Percentiles rank a stretch among this genome's conserved stretches.
Conservation (phyloP, 2,888 invertebrate species). For the Scotopteryx bipunctaria region DNA sequence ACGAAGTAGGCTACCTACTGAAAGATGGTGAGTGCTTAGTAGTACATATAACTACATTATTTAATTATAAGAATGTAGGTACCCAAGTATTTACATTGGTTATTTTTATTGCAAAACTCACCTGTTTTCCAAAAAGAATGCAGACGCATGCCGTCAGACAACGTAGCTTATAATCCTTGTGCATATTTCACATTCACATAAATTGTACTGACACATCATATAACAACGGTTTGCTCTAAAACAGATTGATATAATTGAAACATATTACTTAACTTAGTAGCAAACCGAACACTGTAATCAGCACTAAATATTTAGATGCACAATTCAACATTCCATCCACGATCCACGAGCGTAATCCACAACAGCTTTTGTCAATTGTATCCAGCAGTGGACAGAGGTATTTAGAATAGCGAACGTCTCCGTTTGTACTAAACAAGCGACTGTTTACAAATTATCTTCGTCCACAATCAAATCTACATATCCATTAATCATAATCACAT, state of each 20-base stretch:
- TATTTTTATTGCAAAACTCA: too few relatives aligned
- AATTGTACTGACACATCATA: constrained; percentile 36
- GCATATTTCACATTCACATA: constrained; percentile 50
- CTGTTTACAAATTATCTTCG: constrained; percentile 77
- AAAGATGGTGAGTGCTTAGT: too few relatives aligned
- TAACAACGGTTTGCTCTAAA: constrained; percentile 43
- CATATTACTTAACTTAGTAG: background rate
- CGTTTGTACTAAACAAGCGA: constrained; percentile 61
- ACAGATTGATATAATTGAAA: constrained; percentile 13
- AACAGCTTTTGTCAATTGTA: constrained; percentile 73
- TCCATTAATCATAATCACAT: constrained; percentile 39
- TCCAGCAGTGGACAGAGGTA: constrained; percentile 47
- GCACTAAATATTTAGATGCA: constrained; percentile 11
- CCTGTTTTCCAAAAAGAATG: constrained; percentile 45
- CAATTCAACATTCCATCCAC: constrained; percentile 56
- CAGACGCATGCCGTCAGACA: constrained; percentile 40
- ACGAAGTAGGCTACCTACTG: too few relatives aligned
- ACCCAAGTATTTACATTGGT: too few relatives aligned
- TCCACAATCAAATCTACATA: constrained; percentile 66
- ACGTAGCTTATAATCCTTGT: constrained; percentile 38
- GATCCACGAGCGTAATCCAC: constrained; percentile 56
- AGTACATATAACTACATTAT: too few relatives aligned
- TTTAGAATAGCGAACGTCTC: constrained; percentile 58
- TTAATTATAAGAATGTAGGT: too few relatives aligned
- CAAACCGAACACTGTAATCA: constrained; percentile 3